Conservation (phyloP, 2,888 invertebrate species). For the Nebria salina region DNA sequence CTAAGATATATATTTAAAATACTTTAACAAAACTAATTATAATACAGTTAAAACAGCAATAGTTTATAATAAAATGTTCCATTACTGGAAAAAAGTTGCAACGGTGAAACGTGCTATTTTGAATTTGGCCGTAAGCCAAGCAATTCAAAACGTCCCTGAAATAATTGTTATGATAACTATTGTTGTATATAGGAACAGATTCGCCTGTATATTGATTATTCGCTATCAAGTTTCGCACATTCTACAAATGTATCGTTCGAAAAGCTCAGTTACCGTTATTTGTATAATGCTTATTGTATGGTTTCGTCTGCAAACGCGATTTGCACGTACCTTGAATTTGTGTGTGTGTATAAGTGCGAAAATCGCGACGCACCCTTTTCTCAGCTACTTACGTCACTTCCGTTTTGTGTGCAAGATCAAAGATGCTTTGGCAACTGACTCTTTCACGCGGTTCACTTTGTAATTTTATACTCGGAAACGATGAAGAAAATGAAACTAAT, state of each 20-base stretch:
- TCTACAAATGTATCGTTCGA: slow-evolving; percentile 35
- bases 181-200: background rate
- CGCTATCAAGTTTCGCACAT: slow-evolving; percentile 27
- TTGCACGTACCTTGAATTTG: background rate
- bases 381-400: slow-evolving; percentile 30
- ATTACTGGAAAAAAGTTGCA: background rate
- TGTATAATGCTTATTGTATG: slow-evolving; percentile 16
- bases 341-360: slow-evolving; percentile 10
- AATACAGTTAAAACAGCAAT: background rate
- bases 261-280: slow-evolving; percentile 3
- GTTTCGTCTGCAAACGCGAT: slow-evolving; percentile 6
- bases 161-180: background rate
- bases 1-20: too few relatives aligned
- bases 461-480: background rate
- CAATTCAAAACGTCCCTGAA: background rate
- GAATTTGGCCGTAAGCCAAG: background rate
- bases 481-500: background rate
- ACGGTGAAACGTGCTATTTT: background rate
- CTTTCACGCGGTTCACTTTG: slow-evolving; percentile 5
- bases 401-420: slow-evolving; percentile 17
- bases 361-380: slow-evolving; percentile 13
- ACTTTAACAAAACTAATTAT: too few relatives aligned
- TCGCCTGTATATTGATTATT: slow-evolving; percentile 28
- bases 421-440: slow-evolving; percentile 24
- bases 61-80: background rate